Evolutionary conservation across 2,797 vertebrate species (phyloP).

Genomic region (Sebastes melanostomus): DNA sequence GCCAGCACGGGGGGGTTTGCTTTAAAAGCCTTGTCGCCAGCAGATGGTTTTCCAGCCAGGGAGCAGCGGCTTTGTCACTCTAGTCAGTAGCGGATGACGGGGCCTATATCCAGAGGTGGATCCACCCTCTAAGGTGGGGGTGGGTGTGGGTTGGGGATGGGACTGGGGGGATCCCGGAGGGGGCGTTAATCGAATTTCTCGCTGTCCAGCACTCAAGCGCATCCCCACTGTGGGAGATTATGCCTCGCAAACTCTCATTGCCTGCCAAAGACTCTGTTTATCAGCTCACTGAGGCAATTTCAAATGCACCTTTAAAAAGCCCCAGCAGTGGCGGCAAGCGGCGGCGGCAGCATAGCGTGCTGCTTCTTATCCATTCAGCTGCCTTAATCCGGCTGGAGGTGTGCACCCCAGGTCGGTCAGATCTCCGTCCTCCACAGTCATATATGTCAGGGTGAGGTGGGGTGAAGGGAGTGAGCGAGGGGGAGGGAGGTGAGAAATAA

Average conservation of each 20-base stretch:
- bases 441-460: slow-evolving; percentile 14
- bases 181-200: slow-evolving; percentile 74
- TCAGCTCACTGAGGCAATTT: slow-evolving; percentile 54
- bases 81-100: slow-evolving; percentile 60
- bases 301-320: slow-evolving; percentile 49
- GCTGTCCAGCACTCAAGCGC: slow-evolving; percentile 60
- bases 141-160: background rate
- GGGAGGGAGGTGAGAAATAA: background rate
- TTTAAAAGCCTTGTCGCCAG: slow-evolving; percentile 64
- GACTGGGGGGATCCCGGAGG: slow-evolving; percentile 44
- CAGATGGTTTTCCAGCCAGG: slow-evolving; percentile 68
- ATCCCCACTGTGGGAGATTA: slow-evolving; percentile 56
- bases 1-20: slow-evolving; percentile 46
- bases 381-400: slow-evolving; percentile 57
- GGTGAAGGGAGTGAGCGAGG: background rate
- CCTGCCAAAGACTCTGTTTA: slow-evolving; percentile 65
- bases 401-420: slow-evolving; percentile 6
- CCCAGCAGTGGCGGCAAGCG: background rate
- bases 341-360: background rate
- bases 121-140: slow-evolving; percentile 9
- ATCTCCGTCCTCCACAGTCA: slow-evolving; percentile 4
- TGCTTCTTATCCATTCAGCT: slow-evolving; percentile 40
- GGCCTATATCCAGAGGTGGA: slow-evolving; percentile 45
- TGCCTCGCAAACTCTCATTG: slow-evolving; percentile 48
- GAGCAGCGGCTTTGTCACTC: slow-evolving; percentile 68